Evolutionary conservation across 1,140 invertebrate species (phyloP), one percentile per base, ranked within the genome.

Genomic region (Danaus plexippus): DNA sequence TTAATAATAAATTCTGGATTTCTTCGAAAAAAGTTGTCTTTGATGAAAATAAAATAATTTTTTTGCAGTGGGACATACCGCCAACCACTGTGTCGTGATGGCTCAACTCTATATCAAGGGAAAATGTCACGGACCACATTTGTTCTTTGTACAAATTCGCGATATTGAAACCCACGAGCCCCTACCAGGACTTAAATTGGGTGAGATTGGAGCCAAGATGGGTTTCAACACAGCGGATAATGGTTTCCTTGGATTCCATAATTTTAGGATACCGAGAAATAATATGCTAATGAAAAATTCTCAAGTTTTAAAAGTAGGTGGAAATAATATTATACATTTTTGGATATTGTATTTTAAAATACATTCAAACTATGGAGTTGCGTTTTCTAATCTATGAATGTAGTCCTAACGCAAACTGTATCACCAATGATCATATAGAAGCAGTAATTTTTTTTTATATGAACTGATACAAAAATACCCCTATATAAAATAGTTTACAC

Each of bases 271-370:
- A 81, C 96, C 97, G 0, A 88, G 96, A 47, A 89, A 91, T 9
- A 89, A 97, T 64, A 95, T 98, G 95, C 77, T 98, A n/a, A 98
- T 98, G 96, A 97, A 95, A 87, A 94, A 98, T 88, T 91, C 93
- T 47, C 89, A 97, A 89, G 95, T 95, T 67, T 82, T 92, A 22
- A 82, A 89, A 76, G 90, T 91, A 80, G 52, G 22, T 32, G 22
- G 1, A 32, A 2, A 32, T 2, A 32, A 32, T 32, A 32, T 32
- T 32, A 32, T 1, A 0, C 1, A 7, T 32, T 32, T 32, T 32
- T 3, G 22, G 22, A 32, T 32, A 32, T 32, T 32, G 1, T 4
- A 32, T 32, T 32, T 32, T 7, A 6, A 32, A 32, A 32, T 32
- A 32, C 22, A 32, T 32, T 32, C 22, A 7, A 15, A 32, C 7